Conservation (phyloP, 2,888 invertebrate genomes). For the Cactoblastis cactorum region DNA sequence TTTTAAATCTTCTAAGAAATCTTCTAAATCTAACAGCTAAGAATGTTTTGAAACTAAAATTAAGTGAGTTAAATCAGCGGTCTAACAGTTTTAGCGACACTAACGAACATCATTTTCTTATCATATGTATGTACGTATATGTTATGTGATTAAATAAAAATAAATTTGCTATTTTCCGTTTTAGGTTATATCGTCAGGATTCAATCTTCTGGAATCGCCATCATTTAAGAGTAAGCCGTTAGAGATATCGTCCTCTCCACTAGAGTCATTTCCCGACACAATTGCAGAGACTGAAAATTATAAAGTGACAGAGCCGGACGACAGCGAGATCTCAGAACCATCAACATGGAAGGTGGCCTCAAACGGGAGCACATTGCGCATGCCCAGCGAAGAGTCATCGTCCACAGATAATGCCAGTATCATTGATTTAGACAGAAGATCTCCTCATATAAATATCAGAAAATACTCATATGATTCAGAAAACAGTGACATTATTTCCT, state of each 20-base stretch:
- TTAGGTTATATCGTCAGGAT: conserved; percentile 70
- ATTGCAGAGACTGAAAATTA: conserved; percentile 57
- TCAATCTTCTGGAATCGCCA: conserved; percentile 55
- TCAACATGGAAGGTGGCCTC: conserved; percentile 84
- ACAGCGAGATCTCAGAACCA: conserved; percentile 74
- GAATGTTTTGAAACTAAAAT: no score
- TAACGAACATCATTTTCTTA: no score
- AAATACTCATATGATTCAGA: conserved; percentile 62
- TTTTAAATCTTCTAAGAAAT: no score
- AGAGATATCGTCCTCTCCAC: conserved; percentile 67
- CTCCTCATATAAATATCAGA: conserved; percentile 43
- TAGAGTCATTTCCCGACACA: conserved; percentile 52
- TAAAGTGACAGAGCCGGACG: conserved; percentile 77
- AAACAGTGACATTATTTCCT: conserved; percentile 48
- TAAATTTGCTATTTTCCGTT: conserved; percentile 28
- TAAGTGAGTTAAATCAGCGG: no score
- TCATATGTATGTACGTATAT: no score
- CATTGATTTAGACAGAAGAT: conserved; percentile 60
- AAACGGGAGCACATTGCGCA: conserved; percentile 82
- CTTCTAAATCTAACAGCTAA: no score
- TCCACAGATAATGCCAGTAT: conserved; percentile 70
- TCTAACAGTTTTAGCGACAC: no score
- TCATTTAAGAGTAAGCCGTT: conserved; percentile 53
- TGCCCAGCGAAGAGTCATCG: conserved; percentile 79
- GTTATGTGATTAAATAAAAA: no score